phyloP scores from a whole-genome alignment of 2,888 invertebrate genomes.

The Agrilus mali region DNA sequence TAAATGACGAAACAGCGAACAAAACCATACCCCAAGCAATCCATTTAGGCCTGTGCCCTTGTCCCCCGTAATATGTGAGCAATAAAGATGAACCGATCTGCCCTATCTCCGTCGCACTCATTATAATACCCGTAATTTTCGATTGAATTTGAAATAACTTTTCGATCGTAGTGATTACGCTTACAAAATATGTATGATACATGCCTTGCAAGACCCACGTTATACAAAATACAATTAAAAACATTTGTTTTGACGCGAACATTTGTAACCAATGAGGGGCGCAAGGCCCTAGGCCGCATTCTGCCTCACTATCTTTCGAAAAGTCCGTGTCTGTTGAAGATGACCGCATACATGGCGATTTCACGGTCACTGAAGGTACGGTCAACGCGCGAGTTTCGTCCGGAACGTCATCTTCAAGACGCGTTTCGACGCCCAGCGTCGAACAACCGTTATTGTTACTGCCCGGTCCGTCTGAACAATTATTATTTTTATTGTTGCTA shows the following conservation, averaged over 20 bases:
- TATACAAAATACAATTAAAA: slow-evolving; percentile 76
- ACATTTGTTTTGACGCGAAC: slow-evolving; percentile 78
- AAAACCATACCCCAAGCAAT: slow-evolving; percentile 87
- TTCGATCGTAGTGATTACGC: slow-evolving; percentile 86
- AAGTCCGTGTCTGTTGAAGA: slow-evolving; percentile 21
- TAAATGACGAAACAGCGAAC: slow-evolving; percentile 73
- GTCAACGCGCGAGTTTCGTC: slow-evolving; percentile 30
- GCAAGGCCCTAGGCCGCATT: slow-evolving; percentile 72
- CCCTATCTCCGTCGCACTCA: slow-evolving; percentile 87
- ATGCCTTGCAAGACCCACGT: slow-evolving; percentile 83
- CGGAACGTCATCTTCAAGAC: slow-evolving; percentile 15
- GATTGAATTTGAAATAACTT: slow-evolving; percentile 86
- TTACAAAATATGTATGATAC: slow-evolving; percentile 90
- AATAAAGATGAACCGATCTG: slow-evolving; percentile 83
- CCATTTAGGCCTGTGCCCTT: slow-evolving; percentile 87
- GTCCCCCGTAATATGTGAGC: slow-evolving; percentile 80
- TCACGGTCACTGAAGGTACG: slow-evolving; percentile 20
- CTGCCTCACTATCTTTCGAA: slow-evolving; percentile 39
- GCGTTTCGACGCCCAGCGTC: slow-evolving; percentile 13
- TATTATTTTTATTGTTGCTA: too few species aligned
- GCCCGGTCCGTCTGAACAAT: slow-evolving; percentile 15
- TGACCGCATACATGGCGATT: slow-evolving; percentile 20
- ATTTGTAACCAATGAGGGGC: slow-evolving; percentile 61
- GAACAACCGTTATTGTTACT: slow-evolving; percentile 30
- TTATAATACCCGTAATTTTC: slow-evolving; percentile 77